Evolutionary conservation across 1,140 invertebrate genomes (phyloP).

Genomic region (Papilio helenus): DNA sequence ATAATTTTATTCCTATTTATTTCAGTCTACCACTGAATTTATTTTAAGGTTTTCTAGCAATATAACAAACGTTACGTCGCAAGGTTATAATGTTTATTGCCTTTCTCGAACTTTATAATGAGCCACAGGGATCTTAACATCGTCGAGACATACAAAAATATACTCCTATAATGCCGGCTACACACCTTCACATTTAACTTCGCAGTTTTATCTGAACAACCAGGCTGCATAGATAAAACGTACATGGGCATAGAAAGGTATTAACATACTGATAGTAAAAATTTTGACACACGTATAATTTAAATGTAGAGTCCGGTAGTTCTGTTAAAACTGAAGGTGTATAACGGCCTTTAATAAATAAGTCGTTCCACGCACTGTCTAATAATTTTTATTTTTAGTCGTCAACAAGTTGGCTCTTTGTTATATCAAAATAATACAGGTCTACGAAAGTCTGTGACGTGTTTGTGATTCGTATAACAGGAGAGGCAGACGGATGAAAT

Average conservation of each 20-base stretch:
- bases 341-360: neutral
- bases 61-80: too few relatives aligned
- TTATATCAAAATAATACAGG: slow-evolving; percentile 2
- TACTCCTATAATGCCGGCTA: too few relatives aligned
- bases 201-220: too few relatives aligned
- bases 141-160: neutral
- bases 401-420: neutral
- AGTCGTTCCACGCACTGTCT: neutral
- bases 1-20: neutral
- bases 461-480: slow-evolving; percentile 10
- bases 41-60: neutral
- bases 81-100: neutral
- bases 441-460: neutral
- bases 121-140: neutral
- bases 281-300: too few relatives aligned
- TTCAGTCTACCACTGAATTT: neutral
- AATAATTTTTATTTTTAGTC: slow-evolving; percentile 12
- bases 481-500: slow-evolving; percentile 44
- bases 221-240: too few relatives aligned
- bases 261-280: too few relatives aligned
- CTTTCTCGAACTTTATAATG: neutral
- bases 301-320: too few relatives aligned
- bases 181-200: too few relatives aligned
- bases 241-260: too few relatives aligned
- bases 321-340: too few relatives aligned